Percentiles rank a stretch among this genome's conserved stretches.
These are phyloP conservation scores for Trogon melanurus DNA, from an alignment of 2,113 vertebrate species.

Conservation along the genomic window DNA sequence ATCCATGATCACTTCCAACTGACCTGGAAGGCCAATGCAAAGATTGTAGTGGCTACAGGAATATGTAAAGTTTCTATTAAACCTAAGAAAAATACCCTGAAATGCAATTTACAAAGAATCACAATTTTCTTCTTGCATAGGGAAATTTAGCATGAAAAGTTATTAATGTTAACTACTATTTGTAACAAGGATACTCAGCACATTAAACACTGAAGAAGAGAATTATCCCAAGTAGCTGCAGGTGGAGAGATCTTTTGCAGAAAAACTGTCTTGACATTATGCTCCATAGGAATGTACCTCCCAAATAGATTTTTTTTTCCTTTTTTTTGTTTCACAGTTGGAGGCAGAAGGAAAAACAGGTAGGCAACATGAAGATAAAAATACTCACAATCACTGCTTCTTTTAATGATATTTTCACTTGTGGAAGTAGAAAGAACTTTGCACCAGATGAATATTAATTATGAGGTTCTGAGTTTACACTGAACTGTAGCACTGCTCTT, in stretches of 20 bases:
- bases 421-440: background rate
- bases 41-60: background rate
- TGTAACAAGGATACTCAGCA: background rate
- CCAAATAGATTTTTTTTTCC: background rate
- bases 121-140: background rate
- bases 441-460: background rate
- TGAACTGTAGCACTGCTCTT: background rate
- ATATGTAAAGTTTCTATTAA: background rate
- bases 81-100: background rate
- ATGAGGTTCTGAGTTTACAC: background rate
- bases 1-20: constrained; percentile 93
- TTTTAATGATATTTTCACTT: background rate
- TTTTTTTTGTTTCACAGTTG: background rate
- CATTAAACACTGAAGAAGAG: background rate
- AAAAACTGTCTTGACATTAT: background rate
- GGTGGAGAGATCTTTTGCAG: background rate
- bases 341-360: background rate
- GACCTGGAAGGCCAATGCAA: constrained; percentile 76
- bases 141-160: background rate
- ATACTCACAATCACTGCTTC: background rate
- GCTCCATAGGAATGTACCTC: background rate
- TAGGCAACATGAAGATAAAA: background rate
- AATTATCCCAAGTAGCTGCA: background rate
- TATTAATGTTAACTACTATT: background rate
- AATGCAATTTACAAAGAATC: background rate